A percentile compares a stretch with the other conserved stretches of the same genome.
These are phyloP conservation scores for Spisula subtruncata DNA, from an alignment of 2,888 invertebrate genomes.

Conservation along the genomic window DNA sequence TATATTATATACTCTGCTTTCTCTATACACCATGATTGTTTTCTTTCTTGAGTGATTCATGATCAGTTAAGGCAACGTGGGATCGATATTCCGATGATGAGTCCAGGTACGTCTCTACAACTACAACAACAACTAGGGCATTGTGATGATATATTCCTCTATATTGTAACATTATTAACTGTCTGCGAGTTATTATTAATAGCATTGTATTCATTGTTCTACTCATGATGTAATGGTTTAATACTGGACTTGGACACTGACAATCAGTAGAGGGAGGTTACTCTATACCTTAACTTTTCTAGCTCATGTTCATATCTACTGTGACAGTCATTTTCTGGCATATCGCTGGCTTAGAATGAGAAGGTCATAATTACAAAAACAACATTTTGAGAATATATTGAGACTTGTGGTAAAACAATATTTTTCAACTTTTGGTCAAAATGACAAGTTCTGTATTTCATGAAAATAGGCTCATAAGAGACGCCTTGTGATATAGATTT, in stretches of 20 bases:
- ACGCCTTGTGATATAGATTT: too few species aligned
- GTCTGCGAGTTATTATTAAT: neutral
- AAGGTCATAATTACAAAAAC: too few species aligned
- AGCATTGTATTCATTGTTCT: neutral
- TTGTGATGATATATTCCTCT: neutral
- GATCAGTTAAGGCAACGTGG: slow-evolving; percentile 56
- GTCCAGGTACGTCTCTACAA: slow-evolving; percentile 43
- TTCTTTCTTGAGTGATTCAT: slow-evolving; percentile 74
- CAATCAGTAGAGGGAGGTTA: neutral
- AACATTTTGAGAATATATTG: too few species aligned
- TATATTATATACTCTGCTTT: slow-evolving; percentile 20
- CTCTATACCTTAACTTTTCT: neutral
- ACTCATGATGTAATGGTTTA: neutral
- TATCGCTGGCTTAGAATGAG: too few species aligned
- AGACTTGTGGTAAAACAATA: too few species aligned
- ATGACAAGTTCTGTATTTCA: too few species aligned
- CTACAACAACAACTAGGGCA: neutral
- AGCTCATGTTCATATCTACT: neutral
- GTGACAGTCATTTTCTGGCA: neutral
- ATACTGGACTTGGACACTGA: neutral
- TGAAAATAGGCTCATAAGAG: too few species aligned
- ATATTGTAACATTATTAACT: slow-evolving; percentile 7
- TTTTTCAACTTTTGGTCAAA: too few species aligned
- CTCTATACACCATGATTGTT: slow-evolving; percentile 47
- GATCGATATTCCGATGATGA: slow-evolving; percentile 31